phyloP scores from a whole-genome alignment of 92 coral and sea anemone species.

The Bergia sp. region DNA sequence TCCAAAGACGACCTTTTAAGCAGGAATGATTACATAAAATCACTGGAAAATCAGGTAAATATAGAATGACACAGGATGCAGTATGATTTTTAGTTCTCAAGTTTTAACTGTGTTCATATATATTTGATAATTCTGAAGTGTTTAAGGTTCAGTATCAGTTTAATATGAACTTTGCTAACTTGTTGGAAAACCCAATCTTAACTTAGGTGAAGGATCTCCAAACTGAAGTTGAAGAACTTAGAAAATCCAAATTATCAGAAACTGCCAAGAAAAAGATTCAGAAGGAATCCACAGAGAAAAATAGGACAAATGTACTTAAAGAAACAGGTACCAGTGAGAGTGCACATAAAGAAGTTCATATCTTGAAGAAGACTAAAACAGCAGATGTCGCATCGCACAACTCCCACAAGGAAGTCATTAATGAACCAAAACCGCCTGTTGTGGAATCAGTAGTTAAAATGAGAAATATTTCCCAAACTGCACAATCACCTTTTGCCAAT shows the following conservation, averaged over 20 bases:
- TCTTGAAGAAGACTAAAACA: conserved; percentile 1
- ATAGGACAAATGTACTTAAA: background rate
- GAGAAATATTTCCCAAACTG: conserved; percentile 27
- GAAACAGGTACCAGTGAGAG: background rate
- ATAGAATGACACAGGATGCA: background rate
- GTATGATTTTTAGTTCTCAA: background rate
- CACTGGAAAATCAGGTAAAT: conserved; percentile 33
- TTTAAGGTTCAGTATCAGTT: background rate
- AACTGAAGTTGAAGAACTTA: conserved; percentile 19
- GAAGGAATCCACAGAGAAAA: conserved; percentile 9
- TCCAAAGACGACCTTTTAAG: conserved; percentile 19
- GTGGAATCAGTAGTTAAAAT: conserved; percentile 12
- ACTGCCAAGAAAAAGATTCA: background rate
- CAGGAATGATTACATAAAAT: conserved; percentile 15
- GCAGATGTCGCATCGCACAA: background rate
- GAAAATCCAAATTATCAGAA: background rate
- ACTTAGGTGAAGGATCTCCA: conserved; percentile 34
- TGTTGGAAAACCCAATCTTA: background rate
- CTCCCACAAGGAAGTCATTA: background rate
- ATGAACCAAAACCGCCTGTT: background rate
- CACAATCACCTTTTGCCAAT: background rate
- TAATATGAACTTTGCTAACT: background rate
- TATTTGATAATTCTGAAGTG: too few species aligned
- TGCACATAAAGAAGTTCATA: background rate
- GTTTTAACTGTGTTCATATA: background rate